A percentile compares a stretch with the other conserved stretches of the same genome.
These are phyloP conservation scores for Tubulanus polymorphus DNA, from an alignment of 2,888 invertebrate genomes.

Conservation along the genomic window DNA sequence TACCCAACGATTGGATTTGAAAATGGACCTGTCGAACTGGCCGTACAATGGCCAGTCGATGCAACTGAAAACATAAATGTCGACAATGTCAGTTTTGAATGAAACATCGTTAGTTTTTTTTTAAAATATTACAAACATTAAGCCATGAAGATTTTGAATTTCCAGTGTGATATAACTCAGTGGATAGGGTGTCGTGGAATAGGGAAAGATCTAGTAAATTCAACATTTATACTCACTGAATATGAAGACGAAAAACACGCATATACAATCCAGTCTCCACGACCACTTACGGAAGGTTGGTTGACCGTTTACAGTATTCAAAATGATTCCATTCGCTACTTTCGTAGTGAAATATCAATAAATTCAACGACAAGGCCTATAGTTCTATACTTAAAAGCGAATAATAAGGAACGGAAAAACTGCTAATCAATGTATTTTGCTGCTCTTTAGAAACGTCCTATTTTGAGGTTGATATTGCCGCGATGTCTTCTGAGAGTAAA, in stretches of 20 bases:
- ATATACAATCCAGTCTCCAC: background rate
- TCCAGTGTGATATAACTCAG: background rate
- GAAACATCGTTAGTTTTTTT: too few species aligned
- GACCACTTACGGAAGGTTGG: background rate
- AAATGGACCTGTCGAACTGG: conserved; percentile 18
- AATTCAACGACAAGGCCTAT: too few species aligned
- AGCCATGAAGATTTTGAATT: too few species aligned
- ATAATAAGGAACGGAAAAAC: too few species aligned
- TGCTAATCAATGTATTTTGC: too few species aligned
- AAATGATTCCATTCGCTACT: too few species aligned
- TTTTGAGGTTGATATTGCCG: background rate
- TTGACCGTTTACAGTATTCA: too few species aligned
- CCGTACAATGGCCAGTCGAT: conserved; percentile 22
- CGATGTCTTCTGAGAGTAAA: background rate
- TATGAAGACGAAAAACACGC: background rate
- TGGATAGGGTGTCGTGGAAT: background rate
- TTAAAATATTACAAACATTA: too few species aligned
- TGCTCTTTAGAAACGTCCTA: background rate
- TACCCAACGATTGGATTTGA: conserved; percentile 24
- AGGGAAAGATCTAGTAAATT: background rate
- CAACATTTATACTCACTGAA: background rate
- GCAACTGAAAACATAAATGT: background rate
- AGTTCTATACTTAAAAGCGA: too few species aligned
- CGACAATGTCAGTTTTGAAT: background rate
- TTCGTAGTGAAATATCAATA: too few species aligned